phyloP scores from a whole-genome alignment of 2,888 invertebrate species.

The Drosophila mimica region DNA sequence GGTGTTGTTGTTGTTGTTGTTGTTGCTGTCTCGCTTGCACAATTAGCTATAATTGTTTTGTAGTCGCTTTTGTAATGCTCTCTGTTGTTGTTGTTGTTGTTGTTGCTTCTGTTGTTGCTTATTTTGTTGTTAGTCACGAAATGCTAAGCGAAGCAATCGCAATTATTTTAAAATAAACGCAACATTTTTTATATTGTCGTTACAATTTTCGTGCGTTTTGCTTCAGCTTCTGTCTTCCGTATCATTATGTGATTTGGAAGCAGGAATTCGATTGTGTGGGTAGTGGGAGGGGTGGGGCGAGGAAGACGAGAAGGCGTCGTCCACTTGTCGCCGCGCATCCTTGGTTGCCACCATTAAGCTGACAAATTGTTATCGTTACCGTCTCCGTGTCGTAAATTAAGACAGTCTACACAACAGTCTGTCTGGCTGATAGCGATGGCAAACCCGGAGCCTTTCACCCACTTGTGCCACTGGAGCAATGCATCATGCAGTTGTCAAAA shows the following conservation, averaged over 20 bases:
- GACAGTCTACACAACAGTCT: conserved; percentile 38
- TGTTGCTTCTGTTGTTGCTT: conserved; percentile 15
- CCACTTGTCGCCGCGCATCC: conserved; percentile 65
- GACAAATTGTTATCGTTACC: conserved; percentile 79
- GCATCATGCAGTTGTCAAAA: conserved; percentile 80
- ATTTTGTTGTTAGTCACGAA: conserved; percentile 46
- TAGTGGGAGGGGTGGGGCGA: neutral
- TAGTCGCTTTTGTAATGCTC: conserved; percentile 62
- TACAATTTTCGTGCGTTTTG: conserved; percentile 38
- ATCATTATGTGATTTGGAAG: conserved; percentile 31
- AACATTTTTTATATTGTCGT: conserved; percentile 44
- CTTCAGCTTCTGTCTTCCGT: conserved; percentile 44
- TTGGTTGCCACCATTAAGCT: conserved; percentile 76
- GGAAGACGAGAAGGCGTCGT: conserved; percentile 20
- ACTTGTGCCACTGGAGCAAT: conserved; percentile 71
- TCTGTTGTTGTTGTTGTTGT: conserved; percentile 13
- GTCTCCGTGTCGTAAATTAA: conserved; percentile 71
- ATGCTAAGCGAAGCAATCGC: conserved; percentile 46
- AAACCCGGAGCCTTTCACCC: conserved; percentile 71
- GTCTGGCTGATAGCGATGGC: conserved; percentile 14
- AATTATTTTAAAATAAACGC: conserved; percentile 64
- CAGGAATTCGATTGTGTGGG: neutral
- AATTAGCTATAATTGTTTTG: conserved; percentile 70
- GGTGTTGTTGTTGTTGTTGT: conserved; percentile 15
- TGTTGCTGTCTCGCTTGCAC: conserved; percentile 50